A percentile compares a stretch with the other conserved stretches of the same genome.
phyloP scores from a whole-genome alignment of 2,888 invertebrate genomes.

The Andrena chrysosceles region DNA sequence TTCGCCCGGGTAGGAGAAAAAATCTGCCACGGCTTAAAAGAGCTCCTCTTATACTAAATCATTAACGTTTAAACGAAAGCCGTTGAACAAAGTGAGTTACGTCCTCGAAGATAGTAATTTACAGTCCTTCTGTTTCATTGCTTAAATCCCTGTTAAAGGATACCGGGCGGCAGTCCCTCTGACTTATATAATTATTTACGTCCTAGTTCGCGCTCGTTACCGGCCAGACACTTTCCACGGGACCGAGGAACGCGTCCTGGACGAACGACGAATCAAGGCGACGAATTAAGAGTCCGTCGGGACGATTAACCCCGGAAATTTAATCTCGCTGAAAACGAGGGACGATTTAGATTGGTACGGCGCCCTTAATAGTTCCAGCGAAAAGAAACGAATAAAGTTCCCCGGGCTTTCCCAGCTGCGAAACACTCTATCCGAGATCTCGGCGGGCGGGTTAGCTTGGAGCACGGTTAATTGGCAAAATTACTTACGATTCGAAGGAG shows the following conservation, averaged over 20 bases:
- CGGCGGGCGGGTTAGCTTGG: not conserved
- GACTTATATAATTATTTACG: conserved; percentile 67
- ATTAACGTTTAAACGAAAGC: conserved; percentile 13
- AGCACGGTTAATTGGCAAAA: conserved; percentile 51
- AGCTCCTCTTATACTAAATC: conserved; percentile 6
- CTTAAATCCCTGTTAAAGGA: conserved; percentile 36
- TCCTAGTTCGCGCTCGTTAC: conserved; percentile 54
- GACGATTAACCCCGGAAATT: conserved; percentile 79
- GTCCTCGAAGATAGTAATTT: conserved; percentile 29
- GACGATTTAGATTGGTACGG: conserved; percentile 75
- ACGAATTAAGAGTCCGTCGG: conserved; percentile 78
- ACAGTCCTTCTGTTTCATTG: conserved; percentile 47
- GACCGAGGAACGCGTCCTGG: conserved; percentile 44
- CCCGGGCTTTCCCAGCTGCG: conserved; percentile 27
- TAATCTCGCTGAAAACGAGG: conserved; percentile 80
- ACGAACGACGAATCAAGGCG: conserved; percentile 69
- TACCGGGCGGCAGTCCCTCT: conserved; percentile 8
- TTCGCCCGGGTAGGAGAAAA: not conserved
- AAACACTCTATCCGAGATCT: conserved; percentile 35
- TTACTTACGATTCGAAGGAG: conserved; percentile 57
- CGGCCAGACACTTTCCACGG: conserved; percentile 46
- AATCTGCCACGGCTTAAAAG: not conserved
- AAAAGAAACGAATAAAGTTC: conserved; percentile 63
- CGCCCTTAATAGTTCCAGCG: conserved; percentile 66
- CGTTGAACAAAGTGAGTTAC: conserved; percentile 14